Base-by-base conservation (phyloP, 2,113 vertebrate species). In the Alligator mississippiensis region DNA sequence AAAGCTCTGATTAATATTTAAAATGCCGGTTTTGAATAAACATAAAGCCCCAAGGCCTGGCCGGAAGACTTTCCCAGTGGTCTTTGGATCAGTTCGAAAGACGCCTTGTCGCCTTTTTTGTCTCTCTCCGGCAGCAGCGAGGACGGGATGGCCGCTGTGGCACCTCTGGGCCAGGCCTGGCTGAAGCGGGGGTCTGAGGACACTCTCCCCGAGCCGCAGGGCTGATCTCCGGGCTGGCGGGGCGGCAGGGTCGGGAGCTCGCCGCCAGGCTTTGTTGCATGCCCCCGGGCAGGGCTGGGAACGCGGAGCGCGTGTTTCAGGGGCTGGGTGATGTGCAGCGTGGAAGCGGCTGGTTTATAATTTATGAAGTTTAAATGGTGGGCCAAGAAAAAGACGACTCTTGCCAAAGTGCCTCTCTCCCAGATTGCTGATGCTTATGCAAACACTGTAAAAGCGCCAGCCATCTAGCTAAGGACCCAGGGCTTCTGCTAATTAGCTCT, bases 351-450 rank as follows among this genome's bases (percentile, higher is more conserved):
- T 97, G 98, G 97, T 98, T 98, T 98, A 98, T 99, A 98, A 99
- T 99, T 99, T 98, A 99, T 98, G 98, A 97, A 97, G 97, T 99
- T 98, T 98, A 99, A 99, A 99, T 98, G 97, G 97, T 97, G 97
- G 98, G 98, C 98, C 98, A 98, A 98, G 98, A 98, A 97, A 98
- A 98, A 98, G 97, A 98, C 98, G 97, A 95, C 97, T 94, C 98
- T 97, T 98, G 94, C 95, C 95, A 95, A 98, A 97, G 95, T 93
- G 94, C 94, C 95, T 97, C 96, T 93, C 93, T 96, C 89, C 82
- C 89, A 93, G 95, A 96, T 84, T 94, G 87, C 93, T 88, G 95
- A 84, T 84, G 89, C 90, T 95, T 96, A 92, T 90, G 90, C 90
- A 91, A 93, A 90, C 91, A 80, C 86, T 93, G 93, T 96, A 95